Conservation (phyloP, 2,797 vertebrate species). For the Iguana delicatissima region DNA sequence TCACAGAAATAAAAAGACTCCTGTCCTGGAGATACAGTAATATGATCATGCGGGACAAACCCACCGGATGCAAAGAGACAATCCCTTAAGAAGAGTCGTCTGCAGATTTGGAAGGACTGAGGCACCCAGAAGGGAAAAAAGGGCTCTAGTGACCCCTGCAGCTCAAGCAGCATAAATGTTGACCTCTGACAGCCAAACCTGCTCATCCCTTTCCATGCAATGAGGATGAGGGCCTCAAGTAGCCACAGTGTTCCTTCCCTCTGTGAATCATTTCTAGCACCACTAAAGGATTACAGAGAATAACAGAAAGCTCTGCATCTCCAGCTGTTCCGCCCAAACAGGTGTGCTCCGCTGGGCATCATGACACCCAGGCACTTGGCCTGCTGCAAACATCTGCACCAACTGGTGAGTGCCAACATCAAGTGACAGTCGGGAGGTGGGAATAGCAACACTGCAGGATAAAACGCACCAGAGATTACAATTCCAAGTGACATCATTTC, state of each 20-base stretch:
- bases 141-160: not conserved
- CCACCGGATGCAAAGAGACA: accelerated
- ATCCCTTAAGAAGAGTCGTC: not conserved
- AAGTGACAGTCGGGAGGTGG: not conserved
- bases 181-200: not conserved
- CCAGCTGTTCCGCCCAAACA: not conserved
- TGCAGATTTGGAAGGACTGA: not conserved
- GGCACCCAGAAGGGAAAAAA: not conserved
- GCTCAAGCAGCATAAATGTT: too few relatives aligned
- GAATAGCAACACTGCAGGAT: too few relatives aligned
- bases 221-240: not conserved
- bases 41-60: not conserved
- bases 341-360: too few relatives aligned
- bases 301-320: not conserved
- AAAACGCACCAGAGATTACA: not conserved
- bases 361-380: not conserved
- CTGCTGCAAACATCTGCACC: not conserved
- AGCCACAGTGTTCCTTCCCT: not conserved
- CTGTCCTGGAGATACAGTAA: not conserved
- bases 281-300: not conserved
- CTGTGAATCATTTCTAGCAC: not conserved
- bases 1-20: not conserved
- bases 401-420: not conserved
- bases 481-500: not conserved
- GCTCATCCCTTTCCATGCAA: too few relatives aligned